Base-by-base conservation (phyloP, 2,888 invertebrate species). In the Meiosimyza platycephala region DNA sequence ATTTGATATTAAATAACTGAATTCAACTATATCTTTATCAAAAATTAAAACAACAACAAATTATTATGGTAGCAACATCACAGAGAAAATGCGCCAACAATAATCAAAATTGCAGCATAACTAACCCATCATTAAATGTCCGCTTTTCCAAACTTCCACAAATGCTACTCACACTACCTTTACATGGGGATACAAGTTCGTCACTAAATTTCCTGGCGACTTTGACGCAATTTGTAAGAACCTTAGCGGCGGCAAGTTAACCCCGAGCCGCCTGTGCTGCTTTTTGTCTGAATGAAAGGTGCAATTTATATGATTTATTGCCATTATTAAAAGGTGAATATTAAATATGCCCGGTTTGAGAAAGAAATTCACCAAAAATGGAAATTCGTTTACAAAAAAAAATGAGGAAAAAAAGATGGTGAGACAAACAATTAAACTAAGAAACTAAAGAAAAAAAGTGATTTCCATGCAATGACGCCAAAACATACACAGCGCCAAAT, bases 241-340 rank as follows among this genome's bases (percentile, higher is more conserved):
- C 16, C 54, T 54, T 11, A 13, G n/a, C 54, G 9, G n/a, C 54
- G 9, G 54, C 54, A 54, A 15, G 54, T 7, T 5, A n/a, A 9
- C 16, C 15, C 9, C 7, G 7, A 54, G 12, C 18, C 15, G 54
- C 54, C 18, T 54, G 18, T 15, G 18, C 16, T 2, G 18, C 9
- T 54, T 54, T n/a, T 51, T 52, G 59, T 73, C 78, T 83, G 81
- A 83, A 83, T 83, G 84, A 86, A 86, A 84, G 86, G 81, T 83
- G 83, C 83, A 85, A 86, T 85, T 86, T 84, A 78, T 77, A 80
- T 85, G 85, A 86, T 85, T 85, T 86, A 85, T 85, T 78, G 81
- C 82, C 78, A 80, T 84, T 83, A 84, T 82, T 85, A 84, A 66
- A 74, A 76, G 69, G 54, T 52, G 73, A 72, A 72, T 73, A 57